Conservation (phyloP, 2,113 vertebrate genomes). For the Ameiurus melas region DNA sequence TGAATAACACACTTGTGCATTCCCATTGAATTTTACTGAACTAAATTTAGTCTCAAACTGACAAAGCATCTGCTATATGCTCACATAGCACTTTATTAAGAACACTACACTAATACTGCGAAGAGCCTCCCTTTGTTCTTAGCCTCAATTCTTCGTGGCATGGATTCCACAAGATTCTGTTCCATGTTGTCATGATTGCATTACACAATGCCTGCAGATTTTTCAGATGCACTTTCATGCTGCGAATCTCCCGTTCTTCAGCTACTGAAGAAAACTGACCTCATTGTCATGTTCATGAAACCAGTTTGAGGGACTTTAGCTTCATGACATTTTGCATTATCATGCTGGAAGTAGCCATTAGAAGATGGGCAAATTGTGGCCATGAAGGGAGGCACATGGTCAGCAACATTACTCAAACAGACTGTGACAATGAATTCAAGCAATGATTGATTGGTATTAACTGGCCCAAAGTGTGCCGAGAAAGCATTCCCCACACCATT, state of each 20-base stretch:
- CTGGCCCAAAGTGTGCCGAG: neutral
- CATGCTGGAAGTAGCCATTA: neutral
- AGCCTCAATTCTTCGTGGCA: neutral
- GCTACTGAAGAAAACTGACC: neutral
- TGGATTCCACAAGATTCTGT: neutral
- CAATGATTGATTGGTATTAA: neutral
- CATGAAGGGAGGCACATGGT: neutral
- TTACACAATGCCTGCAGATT: neutral
- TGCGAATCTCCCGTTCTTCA: neutral
- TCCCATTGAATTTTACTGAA: neutral
- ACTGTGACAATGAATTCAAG: neutral
- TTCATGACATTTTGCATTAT: neutral
- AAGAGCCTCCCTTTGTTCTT: neutral
- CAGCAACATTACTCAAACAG: neutral
- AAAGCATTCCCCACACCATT: no score
- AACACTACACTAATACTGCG: neutral
- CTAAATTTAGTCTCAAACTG: neutral
- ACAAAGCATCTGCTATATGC: neutral
- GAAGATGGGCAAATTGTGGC: neutral
- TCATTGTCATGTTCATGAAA: neutral
- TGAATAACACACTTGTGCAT: slow-evolving; percentile 9
- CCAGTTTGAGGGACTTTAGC: neutral
- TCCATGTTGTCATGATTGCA: no score
- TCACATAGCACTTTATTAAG: neutral
- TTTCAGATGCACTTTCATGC: neutral